phyloP scores from a whole-genome alignment of 2,888 invertebrate genomes.

The Daptonema setosum region DNA sequence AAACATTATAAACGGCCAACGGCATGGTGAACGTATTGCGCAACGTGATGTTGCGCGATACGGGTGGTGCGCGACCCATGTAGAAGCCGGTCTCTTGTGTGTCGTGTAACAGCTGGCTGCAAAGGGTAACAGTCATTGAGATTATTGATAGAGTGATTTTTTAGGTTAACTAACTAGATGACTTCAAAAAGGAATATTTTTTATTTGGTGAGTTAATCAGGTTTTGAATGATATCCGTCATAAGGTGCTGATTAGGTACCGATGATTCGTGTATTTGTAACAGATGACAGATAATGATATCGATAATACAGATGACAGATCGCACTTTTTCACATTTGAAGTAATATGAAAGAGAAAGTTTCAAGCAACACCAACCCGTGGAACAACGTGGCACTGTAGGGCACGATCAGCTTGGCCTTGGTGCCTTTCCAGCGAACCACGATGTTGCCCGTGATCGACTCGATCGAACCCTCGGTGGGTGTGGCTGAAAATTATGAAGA shows the following conservation, averaged over 20 bases:
- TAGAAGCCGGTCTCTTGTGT: slow-evolving; percentile 31
- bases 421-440: slow-evolving; percentile 34
- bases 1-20: slow-evolving; percentile 48
- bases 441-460: slow-evolving; percentile 32
- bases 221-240: too few species aligned
- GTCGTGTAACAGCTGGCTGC: slow-evolving; percentile 31
- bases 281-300: too few species aligned
- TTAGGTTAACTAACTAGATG: neutral
- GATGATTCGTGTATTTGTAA: too few species aligned
- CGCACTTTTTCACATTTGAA: too few species aligned
- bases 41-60: slow-evolving; percentile 38
- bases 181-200: too few species aligned
- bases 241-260: too few species aligned
- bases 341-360: too few species aligned
- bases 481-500: too few species aligned
- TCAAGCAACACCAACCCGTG: slow-evolving; percentile 28
- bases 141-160: too few species aligned
- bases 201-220: too few species aligned
- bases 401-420: slow-evolving; percentile 39
- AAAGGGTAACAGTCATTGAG: slow-evolving; percentile 1
- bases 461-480: too few species aligned
- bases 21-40: slow-evolving; percentile 52
- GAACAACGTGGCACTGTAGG: slow-evolving; percentile 39
- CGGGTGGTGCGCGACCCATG: slow-evolving; percentile 12
- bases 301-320: too few species aligned